Evolutionary conservation across 2,888 invertebrate genomes (phyloP), one percentile per base, ranked within the genome.

Genomic region (Globia sparganii): DNA sequence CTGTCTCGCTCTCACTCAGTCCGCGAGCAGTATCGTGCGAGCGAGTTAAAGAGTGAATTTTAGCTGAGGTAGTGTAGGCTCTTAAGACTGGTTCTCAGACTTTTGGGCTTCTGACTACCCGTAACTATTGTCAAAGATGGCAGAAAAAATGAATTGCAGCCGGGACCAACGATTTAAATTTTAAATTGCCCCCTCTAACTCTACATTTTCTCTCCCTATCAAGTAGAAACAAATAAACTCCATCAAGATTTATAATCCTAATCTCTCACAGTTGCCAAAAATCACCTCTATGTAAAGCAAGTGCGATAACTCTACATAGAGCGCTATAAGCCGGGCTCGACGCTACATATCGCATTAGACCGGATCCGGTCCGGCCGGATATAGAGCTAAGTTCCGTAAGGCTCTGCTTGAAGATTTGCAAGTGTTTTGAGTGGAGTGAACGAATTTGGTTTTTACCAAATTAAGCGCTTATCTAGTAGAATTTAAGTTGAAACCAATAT

Each of bases 321-420:
- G 94, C 88, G 93, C 87, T 87, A 90, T 93, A 94, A 94, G 91
- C 93, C 84, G 62, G 86, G 91, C 90, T 92, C 81, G 81, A 77
- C 81, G 77, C 79, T 80, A 89, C 87, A 90, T 91, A 92, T 92
- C 94, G 94, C 93, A 93, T 94, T 95, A 94, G 90, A 88, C 86
- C 86, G 88, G 91, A 87, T 94, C 94, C 94, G 93, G 91, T 85
- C 90, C 87, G 88, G 85, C 89, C 92, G 93, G 93, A 94, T 80
- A 87, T 81, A 88, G 84, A 90, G 92, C 92, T 59, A 74, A 93
- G 90, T 92, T 93, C 91, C 83, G 76, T 80, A 80, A 72, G 66
- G 78, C 73, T 75, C 71, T 78, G 75, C 59, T 73, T 73, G 61
- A 67, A 65, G 70, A 67, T 74, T 64, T 58, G 70, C 53, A 61